A percentile compares a stretch with the other conserved stretches of the same genome.
Conservation (phyloP, 1,140 invertebrate species). For the Nasonia giraulti region DNA sequence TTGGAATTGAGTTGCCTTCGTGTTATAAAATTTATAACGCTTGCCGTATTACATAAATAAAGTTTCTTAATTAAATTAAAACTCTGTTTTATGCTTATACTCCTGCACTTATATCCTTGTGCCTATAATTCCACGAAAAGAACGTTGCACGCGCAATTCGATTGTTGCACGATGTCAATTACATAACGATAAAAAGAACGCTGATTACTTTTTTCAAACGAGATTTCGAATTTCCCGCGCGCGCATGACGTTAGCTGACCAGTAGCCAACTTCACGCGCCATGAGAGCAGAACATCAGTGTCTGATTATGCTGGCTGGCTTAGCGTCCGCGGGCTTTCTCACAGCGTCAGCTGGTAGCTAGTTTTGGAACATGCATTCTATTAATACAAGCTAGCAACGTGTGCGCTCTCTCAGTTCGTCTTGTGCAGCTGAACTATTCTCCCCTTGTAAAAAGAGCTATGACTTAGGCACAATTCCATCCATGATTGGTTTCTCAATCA, state of each 20-base stretch:
- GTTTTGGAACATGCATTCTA: slow-evolving; percentile 60
- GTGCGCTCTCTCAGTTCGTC: slow-evolving; percentile 18
- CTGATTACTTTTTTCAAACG: too few relatives aligned
- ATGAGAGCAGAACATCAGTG: background rate
- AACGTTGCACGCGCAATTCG: too few relatives aligned
- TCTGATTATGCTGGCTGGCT: background rate
- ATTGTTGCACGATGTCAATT: too few relatives aligned
- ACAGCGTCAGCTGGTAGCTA: slow-evolving; percentile 50
- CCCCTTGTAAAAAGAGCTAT: slow-evolving; percentile 30
- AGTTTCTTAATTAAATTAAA: slow-evolving; percentile 43
- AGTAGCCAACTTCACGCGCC: background rate
- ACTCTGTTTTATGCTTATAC: too few relatives aligned
- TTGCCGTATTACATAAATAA: slow-evolving; percentile 43
- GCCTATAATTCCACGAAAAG: too few relatives aligned
- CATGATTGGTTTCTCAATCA: slow-evolving; percentile 5
- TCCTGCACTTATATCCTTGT: too few relatives aligned
- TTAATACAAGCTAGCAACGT: slow-evolving; percentile 58
- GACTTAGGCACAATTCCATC: slow-evolving; percentile 24
- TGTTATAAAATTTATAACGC: slow-evolving; percentile 36
- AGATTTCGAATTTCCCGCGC: background rate
- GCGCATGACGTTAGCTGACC: background rate
- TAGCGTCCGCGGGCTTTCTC: background rate
- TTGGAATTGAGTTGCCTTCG: background rate
- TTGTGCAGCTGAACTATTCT: background rate
- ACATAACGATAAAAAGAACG: too few relatives aligned